phyloP scores from a whole-genome alignment of 2,888 invertebrate species.

The Leucoma salicis region DNA sequence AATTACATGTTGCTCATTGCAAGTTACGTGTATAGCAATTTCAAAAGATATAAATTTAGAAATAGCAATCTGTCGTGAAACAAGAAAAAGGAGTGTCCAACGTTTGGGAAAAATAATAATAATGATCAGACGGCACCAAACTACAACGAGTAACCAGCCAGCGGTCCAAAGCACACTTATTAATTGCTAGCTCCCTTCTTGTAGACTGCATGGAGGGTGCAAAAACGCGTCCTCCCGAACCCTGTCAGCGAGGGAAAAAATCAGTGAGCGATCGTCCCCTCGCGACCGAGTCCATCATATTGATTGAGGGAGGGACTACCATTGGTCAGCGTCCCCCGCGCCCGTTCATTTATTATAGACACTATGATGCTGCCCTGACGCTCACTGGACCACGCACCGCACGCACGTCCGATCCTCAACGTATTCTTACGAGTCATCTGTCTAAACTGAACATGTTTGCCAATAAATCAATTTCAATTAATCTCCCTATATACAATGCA shows the following conservation, averaged over 20 bases:
- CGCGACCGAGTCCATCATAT: conserved; percentile 82
- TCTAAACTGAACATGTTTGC: conserved; percentile 14
- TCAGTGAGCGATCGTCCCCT: conserved; percentile 83
- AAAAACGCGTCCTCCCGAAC: conserved; percentile 79
- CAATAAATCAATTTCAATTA: not conserved
- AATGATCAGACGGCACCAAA: conserved; percentile 20
- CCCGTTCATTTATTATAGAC: conserved; percentile 83
- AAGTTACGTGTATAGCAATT: conserved; percentile 2
- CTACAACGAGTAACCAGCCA: conserved; percentile 29
- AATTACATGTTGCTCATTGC: not conserved
- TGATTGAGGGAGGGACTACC: conserved; percentile 83
- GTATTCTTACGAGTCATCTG: conserved; percentile 46
- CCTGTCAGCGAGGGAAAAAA: conserved; percentile 82
- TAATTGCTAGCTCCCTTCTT: conserved; percentile 76
- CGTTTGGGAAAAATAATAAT: conserved; percentile 28
- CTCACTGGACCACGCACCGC: conserved; percentile 28
- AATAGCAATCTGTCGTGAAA: conserved; percentile 50
- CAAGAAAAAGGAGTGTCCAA: conserved; percentile 64
- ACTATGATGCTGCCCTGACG: conserved; percentile 63
- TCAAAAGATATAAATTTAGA: conserved; percentile 15
- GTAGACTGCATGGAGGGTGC: conserved; percentile 69
- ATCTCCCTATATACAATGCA: not conserved
- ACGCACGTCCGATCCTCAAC: conserved; percentile 19
- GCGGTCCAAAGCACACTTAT: conserved; percentile 66
- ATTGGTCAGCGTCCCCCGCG: conserved; percentile 80